Conservation (phyloP, 2,888 invertebrate genomes). For the Willowsia nigromaculata region DNA sequence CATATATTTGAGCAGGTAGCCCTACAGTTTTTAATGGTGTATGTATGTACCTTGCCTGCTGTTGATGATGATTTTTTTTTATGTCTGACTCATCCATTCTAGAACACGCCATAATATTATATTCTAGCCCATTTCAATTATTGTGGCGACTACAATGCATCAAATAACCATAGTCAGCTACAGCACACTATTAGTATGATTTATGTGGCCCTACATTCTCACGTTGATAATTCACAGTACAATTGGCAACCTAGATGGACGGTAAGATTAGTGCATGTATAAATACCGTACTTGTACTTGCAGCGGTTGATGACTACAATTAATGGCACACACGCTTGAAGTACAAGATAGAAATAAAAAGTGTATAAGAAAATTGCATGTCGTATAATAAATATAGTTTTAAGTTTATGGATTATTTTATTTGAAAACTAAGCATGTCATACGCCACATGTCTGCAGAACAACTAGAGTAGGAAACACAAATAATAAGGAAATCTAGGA, state of each 20-base stretch:
- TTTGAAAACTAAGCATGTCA: background rate
- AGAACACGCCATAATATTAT: background rate
- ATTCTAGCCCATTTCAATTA: conserved; percentile 33
- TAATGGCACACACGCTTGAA: background rate
- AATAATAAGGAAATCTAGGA: conserved; percentile 30
- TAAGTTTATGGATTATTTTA: background rate
- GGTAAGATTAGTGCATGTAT: background rate
- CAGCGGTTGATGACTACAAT: background rate
- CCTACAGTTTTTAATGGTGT: no score
- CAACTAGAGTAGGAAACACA: background rate
- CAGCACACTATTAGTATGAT: conserved; percentile 23
- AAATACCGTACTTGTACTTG: background rate
- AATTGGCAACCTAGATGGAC: background rate
- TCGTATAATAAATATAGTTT: background rate
- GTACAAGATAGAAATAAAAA: no score
- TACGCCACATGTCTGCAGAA: background rate
- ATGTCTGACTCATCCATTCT: background rate
- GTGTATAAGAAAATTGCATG: background rate
- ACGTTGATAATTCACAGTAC: background rate
- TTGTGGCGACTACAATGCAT: background rate
- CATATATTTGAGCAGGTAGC: no score
- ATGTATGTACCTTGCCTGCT: no score
- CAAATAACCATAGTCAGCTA: background rate
- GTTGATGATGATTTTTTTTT: background rate
- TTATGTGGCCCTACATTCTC: background rate